Conservation (phyloP, 2,888 invertebrate genomes). For the Limnephilus lunatus region DNA sequence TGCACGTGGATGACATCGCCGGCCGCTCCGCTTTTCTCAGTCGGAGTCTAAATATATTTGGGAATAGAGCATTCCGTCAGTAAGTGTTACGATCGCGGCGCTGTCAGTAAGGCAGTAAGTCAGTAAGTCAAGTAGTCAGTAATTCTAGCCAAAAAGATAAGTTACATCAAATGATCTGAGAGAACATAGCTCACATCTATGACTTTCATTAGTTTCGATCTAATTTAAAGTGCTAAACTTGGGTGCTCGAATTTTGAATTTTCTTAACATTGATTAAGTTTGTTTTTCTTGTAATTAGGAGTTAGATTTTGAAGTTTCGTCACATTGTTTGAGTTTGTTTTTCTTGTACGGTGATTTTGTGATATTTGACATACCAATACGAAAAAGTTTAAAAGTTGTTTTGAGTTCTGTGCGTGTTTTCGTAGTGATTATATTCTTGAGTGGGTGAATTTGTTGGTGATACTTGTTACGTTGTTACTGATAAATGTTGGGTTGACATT, state of each 20-base stretch:
- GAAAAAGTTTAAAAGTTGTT: background rate
- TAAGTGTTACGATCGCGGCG: background rate
- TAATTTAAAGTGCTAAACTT: background rate
- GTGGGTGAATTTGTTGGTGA: background rate
- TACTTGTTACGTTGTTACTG: no score
- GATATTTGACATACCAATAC: background rate
- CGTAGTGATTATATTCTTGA: background rate
- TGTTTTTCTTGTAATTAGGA: no score
- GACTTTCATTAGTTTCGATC: background rate
- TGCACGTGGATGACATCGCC: background rate
- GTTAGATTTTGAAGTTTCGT: background rate
- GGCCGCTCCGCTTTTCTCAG: background rate
- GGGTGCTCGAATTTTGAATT: no score
- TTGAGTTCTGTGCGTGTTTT: background rate
- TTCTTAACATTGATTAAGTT: no score
- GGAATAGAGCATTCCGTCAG: background rate
- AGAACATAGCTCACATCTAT: background rate
- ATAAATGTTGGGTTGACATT: background rate
- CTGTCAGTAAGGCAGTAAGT: background rate
- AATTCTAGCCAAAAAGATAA: background rate
- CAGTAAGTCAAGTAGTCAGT: background rate
- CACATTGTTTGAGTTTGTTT: background rate
- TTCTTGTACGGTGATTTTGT: background rate
- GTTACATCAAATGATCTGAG: background rate
- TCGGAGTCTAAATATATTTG: background rate